Conservation (phyloP, 2,797 vertebrate species). For the Sylvilagus floridanus region DNA sequence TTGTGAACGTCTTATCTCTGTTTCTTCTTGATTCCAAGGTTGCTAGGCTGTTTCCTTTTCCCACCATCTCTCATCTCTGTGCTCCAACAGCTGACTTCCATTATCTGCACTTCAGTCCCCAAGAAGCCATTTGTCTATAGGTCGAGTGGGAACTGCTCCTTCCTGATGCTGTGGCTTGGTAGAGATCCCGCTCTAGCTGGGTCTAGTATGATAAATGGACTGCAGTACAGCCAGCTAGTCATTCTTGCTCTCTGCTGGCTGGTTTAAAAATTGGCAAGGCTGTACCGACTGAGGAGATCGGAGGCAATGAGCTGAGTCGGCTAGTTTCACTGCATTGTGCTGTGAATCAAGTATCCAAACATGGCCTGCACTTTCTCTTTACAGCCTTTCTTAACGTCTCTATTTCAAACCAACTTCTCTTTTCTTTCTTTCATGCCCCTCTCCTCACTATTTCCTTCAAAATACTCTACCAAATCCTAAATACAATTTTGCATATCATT, state of each 20-base stretch:
- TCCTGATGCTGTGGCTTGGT: neutral
- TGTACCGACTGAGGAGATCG: slow-evolving; percentile 17
- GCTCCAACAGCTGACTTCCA: neutral
- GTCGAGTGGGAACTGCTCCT: slow-evolving; percentile 38
- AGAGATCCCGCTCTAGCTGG: neutral
- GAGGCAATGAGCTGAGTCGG: slow-evolving; percentile 38
- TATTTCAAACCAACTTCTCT: neutral
- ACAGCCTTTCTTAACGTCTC: neutral
- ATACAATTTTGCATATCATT: neutral
- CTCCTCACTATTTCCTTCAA: neutral
- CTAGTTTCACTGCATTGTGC: neutral
- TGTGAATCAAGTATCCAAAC: slow-evolving; percentile 39
- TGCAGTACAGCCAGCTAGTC: neutral
- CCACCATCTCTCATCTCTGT: neutral
- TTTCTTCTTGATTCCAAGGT: slow-evolving; percentile 47
- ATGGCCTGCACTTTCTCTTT: neutral
- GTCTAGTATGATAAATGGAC: slow-evolving; percentile 12
- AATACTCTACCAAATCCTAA: neutral
- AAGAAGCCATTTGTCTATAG: neutral
- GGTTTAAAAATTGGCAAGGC: slow-evolving; percentile 57
- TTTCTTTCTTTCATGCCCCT: neutral
- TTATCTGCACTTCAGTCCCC: neutral
- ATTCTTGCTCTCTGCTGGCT: slow-evolving; percentile 38
- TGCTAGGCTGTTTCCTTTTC: slow-evolving; percentile 19
- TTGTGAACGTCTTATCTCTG: slow-evolving; percentile 41